phyloP scores from a whole-genome alignment of 2,888 invertebrate species.

The Hesperia comma region DNA sequence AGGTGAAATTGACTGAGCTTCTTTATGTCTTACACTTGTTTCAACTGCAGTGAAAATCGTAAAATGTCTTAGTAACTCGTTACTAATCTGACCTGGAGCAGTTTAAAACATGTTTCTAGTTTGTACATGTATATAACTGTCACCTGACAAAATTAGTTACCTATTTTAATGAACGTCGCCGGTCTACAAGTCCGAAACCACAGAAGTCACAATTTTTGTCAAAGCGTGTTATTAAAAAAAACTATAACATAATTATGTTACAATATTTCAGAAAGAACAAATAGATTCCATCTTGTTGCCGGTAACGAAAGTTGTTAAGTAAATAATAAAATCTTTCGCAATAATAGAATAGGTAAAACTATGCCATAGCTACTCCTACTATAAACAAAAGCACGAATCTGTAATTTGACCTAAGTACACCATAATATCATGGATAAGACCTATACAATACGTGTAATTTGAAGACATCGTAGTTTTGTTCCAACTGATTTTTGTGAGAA shows the following conservation, averaged over 20 bases:
- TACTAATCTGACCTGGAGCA: too few species aligned
- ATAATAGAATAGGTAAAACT: slow-evolving; percentile 11
- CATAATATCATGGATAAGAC: slow-evolving; percentile 43
- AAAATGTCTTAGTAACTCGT: too few species aligned
- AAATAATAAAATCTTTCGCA: background rate
- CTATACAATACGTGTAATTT: slow-evolving; percentile 66
- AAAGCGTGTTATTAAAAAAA: too few species aligned
- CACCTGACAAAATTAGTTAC: too few species aligned
- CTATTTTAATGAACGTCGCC: too few species aligned
- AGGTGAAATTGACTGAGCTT: slow-evolving; percentile 67
- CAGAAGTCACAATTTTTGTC: too few species aligned
- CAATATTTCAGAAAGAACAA: too few species aligned
- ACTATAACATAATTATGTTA: too few species aligned
- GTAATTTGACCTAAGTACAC: slow-evolving; percentile 48
- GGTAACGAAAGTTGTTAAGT: background rate
- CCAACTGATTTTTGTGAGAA: slow-evolving; percentile 57
- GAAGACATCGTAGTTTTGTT: slow-evolving; percentile 56
- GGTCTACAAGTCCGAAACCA: too few species aligned
- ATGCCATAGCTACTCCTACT: slow-evolving; percentile 20
- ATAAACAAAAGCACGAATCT: slow-evolving; percentile 55
- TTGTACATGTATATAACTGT: too few species aligned
- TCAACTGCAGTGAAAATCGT: background rate
- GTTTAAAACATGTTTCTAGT: too few species aligned
- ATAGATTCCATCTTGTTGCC: background rate
- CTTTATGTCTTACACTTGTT: slow-evolving; percentile 55